Evolutionary conservation across 1,140 invertebrate species (phyloP).

Genomic region (Brachionus angularis): DNA sequence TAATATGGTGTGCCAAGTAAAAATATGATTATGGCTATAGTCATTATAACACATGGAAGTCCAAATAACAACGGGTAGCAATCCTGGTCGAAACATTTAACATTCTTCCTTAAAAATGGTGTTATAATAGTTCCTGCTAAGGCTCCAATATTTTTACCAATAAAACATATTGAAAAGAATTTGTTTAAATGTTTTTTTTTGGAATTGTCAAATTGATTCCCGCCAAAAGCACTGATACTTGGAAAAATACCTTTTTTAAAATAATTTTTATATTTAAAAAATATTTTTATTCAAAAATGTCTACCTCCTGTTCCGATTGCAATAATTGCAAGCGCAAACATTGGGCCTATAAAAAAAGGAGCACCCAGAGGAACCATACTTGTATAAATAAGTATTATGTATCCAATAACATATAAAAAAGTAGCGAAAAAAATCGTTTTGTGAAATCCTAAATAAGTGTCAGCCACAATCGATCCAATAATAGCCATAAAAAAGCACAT

Average conservation of each 20-base stretch:
- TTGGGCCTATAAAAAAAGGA: constrained; percentile 60
- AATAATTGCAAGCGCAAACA: constrained; percentile 54
- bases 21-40: constrained; percentile 50
- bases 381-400: constrained; percentile 70
- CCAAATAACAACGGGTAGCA: constrained; percentile 89
- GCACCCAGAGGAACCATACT: constrained; percentile 61
- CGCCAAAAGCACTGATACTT: constrained; percentile 91
- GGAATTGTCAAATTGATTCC: constrained; percentile 69
- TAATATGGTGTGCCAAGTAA: constrained; percentile 44
- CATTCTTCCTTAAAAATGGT: constrained; percentile 73
- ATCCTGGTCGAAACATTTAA: constrained; percentile 73
- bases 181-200: background rate
- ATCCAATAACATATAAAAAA: constrained; percentile 78
- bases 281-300: too few species aligned
- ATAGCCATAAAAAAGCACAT: constrained; percentile 81
- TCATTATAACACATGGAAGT: constrained; percentile 79
- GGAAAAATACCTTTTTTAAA: too few species aligned
- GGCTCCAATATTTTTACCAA: constrained; percentile 85
- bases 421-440: constrained; percentile 82
- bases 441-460: constrained; percentile 79
- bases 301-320: constrained; percentile 63
- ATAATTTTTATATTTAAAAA: too few species aligned
- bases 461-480: constrained; percentile 79
- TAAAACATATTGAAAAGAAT: constrained; percentile 90
- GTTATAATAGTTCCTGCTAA: constrained; percentile 84